Base-by-base conservation (phyloP, 2,113 vertebrate species). In the Chionis minor region DNA sequence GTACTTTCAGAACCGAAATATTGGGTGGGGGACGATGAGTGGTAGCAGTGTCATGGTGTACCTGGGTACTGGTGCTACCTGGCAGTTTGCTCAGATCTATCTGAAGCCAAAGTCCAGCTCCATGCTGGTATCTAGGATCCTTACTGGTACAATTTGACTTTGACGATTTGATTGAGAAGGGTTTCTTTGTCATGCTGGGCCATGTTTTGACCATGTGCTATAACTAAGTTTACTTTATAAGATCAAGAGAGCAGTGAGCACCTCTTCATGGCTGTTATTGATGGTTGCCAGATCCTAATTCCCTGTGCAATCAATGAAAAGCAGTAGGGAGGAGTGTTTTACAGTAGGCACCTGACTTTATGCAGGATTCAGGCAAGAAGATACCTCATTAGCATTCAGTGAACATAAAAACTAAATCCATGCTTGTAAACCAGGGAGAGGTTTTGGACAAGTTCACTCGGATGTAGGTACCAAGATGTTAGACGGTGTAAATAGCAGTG, bases 21-120 rank as follows among this genome's bases (percentile, higher is more conserved):
- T 27, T 4, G 22, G 4, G 24, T 5, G 49, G 23, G 14, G 24
- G 6, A 8, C 0, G 1, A 14, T 0, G 3, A 77, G 15, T 8
- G 35, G 54, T 22, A 40, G n/a, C 55, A 52, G 27, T 12, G 7
- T 35, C 7, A 1, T 18, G n/a, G 22, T 2, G 1, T 20, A 15
- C 56, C 26, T 72, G 61, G 44, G 33, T 49, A 11, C 27, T 61
- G 44, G 26, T 72, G 51, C 35, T n/a, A 3, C 32, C 10, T 49
- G 49, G 27, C 4, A 4, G 27, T 92, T 85, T 40, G 24, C 28
- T 90, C 63, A 51, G 27, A 67, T 55, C 52, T 79, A 14, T 66
- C 45, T 38, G 28, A 79, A 40, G 23, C n/a, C 21, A 18, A 56
- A 62, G 28, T 44, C 17, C 63, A 83, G 40, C 45, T 51, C 54